Percentiles rank a stretch among this genome's conserved stretches.
These are phyloP conservation scores for Sinonovacula constricta DNA, from an alignment of 1,140 invertebrate species.

Conservation along the genomic window DNA sequence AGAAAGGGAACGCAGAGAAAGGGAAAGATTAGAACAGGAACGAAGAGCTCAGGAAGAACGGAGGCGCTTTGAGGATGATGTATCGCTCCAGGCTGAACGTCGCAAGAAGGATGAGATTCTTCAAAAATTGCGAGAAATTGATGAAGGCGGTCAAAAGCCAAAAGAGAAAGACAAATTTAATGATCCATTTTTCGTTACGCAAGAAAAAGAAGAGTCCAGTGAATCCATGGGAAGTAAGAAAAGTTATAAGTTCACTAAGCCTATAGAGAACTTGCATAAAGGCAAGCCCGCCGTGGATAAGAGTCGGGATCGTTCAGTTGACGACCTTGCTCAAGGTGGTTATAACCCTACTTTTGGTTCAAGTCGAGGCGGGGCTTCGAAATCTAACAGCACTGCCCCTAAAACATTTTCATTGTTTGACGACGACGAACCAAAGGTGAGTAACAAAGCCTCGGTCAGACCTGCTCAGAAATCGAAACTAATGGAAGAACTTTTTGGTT, in stretches of 20 bases:
- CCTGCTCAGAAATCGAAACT: conserved; percentile 60
- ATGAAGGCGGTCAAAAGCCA: conserved; percentile 45
- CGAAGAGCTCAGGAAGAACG: no score
- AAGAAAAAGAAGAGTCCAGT: conserved; percentile 28
- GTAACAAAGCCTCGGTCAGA: conserved; percentile 6
- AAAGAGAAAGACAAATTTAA: conserved; percentile 31
- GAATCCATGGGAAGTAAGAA: conserved; percentile 51
- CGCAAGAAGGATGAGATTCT: conserved; percentile 69
- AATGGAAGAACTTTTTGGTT: conserved; percentile 67
- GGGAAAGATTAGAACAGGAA: no score
- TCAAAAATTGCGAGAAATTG: conserved; percentile 59
- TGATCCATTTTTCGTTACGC: conserved; percentile 49
- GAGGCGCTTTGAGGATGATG: conserved; percentile 62
- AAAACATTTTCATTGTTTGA: conserved; percentile 45
- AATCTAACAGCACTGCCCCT: no score
- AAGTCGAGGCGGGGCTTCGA: neutral
- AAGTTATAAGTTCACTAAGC: conserved; percentile 63
- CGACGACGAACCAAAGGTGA: conserved; percentile 32
- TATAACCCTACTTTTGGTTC: conserved; percentile 67
- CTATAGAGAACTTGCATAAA: conserved; percentile 67
- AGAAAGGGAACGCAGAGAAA: conserved; percentile 46
- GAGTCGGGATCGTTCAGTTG: conserved; percentile 24
- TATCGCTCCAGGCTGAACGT: conserved; percentile 59
- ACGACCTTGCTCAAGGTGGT: conserved; percentile 55
- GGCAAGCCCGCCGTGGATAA: conserved; percentile 67